A percentile compares a stretch with the other conserved stretches of the same genome.
Conservation (phyloP, 92 coral and sea anemone species). For the Palythoa grandis region DNA sequence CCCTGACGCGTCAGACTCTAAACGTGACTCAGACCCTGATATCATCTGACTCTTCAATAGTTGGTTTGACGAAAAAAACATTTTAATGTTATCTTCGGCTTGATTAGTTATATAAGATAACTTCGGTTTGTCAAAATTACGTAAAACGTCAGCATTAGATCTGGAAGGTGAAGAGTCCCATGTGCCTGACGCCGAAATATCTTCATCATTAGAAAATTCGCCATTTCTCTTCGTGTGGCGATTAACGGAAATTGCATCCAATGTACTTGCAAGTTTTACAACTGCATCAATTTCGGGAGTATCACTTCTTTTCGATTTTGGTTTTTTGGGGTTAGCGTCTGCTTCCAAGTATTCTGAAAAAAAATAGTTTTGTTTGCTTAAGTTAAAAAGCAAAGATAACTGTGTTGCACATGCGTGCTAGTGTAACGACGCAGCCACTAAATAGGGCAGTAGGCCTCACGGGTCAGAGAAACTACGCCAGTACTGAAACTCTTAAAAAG, state of each 20-base stretch:
- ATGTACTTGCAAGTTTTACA: conserved; percentile 68
- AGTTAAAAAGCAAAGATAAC: too few relatives aligned
- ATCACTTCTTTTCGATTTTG: conserved; percentile 14
- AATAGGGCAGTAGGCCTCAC: too few relatives aligned
- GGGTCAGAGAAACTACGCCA: too few relatives aligned
- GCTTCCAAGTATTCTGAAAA: conserved; percentile 18
- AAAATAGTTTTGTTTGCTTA: background rate
- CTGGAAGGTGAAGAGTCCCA: conserved; percentile 54
- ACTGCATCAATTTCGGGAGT: conserved; percentile 41
- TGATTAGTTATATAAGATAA: background rate
- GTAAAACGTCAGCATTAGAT: background rate
- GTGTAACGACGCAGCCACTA: too few relatives aligned
- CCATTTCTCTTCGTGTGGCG: conserved; percentile 9
- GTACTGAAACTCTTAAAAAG: too few relatives aligned
- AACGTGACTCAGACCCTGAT: conserved; percentile 9
- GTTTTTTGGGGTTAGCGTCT: background rate
- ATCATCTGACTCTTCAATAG: background rate
- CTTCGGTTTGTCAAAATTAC: background rate
- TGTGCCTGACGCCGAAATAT: conserved; percentile 52
- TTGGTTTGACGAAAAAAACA: conserved; percentile 18
- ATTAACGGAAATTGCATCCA: conserved; percentile 51
- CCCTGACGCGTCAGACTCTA: background rate
- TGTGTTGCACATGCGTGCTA: too few relatives aligned
- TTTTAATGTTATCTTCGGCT: conserved; percentile 13
- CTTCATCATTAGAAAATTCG: conserved; percentile 13